Percentiles rank a stretch among this genome's conserved stretches.
These are phyloP conservation scores for Mactra quadrangularis DNA, from an alignment of 1,140 invertebrate genomes.

Conservation along the genomic window DNA sequence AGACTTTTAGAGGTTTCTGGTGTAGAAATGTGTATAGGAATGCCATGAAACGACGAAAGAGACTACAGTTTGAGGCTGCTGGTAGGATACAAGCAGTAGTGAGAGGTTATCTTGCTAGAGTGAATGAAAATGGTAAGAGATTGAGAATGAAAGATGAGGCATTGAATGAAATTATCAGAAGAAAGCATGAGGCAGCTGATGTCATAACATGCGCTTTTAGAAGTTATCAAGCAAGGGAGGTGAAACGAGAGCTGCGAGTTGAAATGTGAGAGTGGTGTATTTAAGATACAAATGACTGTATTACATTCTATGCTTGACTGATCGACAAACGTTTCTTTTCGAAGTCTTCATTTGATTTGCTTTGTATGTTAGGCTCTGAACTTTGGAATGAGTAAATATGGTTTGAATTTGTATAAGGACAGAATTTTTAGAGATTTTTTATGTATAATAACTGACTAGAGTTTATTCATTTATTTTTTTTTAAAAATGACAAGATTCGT, in stretches of 20 bases:
- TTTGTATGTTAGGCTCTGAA: no score
- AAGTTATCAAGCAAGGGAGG: slow-evolving; percentile 20
- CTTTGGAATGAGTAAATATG: no score
- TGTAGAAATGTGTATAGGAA: slow-evolving; percentile 34
- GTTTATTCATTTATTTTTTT: no score
- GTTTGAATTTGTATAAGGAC: no score
- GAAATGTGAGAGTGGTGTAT: slow-evolving; percentile 28
- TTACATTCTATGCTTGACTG: no score
- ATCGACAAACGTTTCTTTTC: no score
- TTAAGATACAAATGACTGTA: no score
- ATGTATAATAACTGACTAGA: no score
- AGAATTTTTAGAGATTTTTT: no score
- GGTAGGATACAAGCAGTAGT: slow-evolving; percentile 29
- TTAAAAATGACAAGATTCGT: no score
- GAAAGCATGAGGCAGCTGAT: slow-evolving; percentile 41
- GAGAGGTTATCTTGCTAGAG: slow-evolving; percentile 30
- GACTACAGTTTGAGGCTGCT: slow-evolving; percentile 9
- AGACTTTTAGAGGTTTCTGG: slow-evolving; percentile 46
- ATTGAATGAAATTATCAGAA: slow-evolving; percentile 9
- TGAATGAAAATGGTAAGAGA: slow-evolving; percentile 9
- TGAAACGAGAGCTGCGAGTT: slow-evolving; percentile 16
- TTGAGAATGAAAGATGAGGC: slow-evolving; percentile 3
- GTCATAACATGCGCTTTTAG: slow-evolving; percentile 43
- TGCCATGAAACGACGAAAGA: slow-evolving; percentile 3
- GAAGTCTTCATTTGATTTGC: no score